These are phyloP conservation scores for Limosa lapponica DNA, from an alignment of 2,797 vertebrate species.

Conservation along the genomic window DNA sequence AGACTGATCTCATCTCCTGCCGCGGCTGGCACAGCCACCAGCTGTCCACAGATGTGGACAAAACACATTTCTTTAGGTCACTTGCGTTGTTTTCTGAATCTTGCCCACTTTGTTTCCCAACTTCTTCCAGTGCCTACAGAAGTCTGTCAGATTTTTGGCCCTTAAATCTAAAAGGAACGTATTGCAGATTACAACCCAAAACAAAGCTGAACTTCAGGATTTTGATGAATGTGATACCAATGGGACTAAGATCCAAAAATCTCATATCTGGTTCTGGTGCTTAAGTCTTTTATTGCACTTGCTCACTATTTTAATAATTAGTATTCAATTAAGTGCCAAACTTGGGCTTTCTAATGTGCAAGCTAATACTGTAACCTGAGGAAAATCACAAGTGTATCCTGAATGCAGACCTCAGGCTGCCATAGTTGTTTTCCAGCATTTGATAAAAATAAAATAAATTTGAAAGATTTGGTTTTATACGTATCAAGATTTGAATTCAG, in stretches of 20 bases:
- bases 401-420: not conserved
- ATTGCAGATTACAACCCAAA: not conserved
- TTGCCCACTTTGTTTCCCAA: not conserved
- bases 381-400: not conserved
- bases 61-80: not conserved
- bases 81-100: not conserved
- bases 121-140: not conserved
- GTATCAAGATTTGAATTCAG: not conserved
- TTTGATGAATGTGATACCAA: not conserved
- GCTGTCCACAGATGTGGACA: not conserved
- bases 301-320: not conserved
- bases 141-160: not conserved
- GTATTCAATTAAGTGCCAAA: not conserved
- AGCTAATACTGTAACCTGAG: not conserved
- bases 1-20: not conserved
- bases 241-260: not conserved
- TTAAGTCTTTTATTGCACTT: not conserved
- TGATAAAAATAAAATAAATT: not conserved
- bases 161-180: not conserved
- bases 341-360: not conserved
- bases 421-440: not conserved
- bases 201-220: not conserved
- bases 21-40: not conserved
- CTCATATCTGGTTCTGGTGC: not conserved
- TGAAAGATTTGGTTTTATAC: not conserved